Evolutionary conservation across 2,888 invertebrate species (phyloP).

Genomic region (Drosophila mulleri): DNA sequence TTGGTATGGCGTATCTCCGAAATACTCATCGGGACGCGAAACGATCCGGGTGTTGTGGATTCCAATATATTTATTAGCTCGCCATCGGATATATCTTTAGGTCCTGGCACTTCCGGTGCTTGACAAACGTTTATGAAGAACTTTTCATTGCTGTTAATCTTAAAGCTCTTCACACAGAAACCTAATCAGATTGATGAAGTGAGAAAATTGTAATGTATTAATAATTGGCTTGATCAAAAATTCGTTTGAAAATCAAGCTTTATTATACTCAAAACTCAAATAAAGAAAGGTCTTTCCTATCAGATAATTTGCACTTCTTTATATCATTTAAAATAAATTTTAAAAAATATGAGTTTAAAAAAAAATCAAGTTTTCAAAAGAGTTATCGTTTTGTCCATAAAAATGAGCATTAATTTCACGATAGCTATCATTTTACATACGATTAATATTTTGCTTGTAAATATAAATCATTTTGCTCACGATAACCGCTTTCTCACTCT

Average conservation of each 20-base stretch:
- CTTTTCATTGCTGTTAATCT: slow-evolving; percentile 89
- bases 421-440: neutral
- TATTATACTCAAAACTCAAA: too few relatives aligned
- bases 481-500: neutral
- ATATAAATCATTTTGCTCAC: neutral
- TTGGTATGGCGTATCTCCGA: slow-evolving; percentile 91
- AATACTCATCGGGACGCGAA: slow-evolving; percentile 95
- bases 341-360: too few relatives aligned
- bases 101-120: slow-evolving; percentile 91
- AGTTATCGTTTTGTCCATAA: too few relatives aligned
- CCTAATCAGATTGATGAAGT: slow-evolving; percentile 86
- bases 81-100: slow-evolving; percentile 89
- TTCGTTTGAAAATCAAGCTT: too few relatives aligned
- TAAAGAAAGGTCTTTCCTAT: too few relatives aligned
- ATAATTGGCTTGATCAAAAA: neutral
- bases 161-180: slow-evolving; percentile 91
- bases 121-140: slow-evolving; percentile 95
- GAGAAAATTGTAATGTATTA: neutral
- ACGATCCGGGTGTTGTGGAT: slow-evolving; percentile 89
- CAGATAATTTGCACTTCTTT: too few relatives aligned
- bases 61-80: slow-evolving; percentile 89
- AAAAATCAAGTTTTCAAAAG: too few relatives aligned
- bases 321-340: too few relatives aligned
- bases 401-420: neutral
- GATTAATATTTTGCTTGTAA: too few relatives aligned